phyloP scores from a whole-genome alignment of 2,888 invertebrate genomes.

The Machimus rusticus region DNA sequence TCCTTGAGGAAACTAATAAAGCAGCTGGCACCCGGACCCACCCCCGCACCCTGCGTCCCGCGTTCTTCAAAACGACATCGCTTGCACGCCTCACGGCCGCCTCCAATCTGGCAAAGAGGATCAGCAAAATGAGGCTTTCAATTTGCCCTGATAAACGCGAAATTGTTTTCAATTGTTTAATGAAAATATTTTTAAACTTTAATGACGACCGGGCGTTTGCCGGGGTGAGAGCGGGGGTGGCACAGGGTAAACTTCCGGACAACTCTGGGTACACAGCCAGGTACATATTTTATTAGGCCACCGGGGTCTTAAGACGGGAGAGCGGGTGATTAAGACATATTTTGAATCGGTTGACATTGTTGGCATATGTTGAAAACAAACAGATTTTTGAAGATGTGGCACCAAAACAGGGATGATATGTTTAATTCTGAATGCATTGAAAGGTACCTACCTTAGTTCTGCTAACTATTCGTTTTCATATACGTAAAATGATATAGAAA shows the following conservation, averaged over 20 bases:
- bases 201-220: not conserved
- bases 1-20: constrained; percentile 31
- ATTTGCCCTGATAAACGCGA: constrained; percentile 8
- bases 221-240: not conserved
- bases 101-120: constrained; percentile 17
- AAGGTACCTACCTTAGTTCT: too few relatives aligned
- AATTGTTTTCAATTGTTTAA: constrained; percentile 32
- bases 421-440: not conserved
- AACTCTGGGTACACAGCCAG: not conserved
- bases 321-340: not conserved
- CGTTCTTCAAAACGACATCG: not conserved
- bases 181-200: not conserved
- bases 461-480: too few relatives aligned
- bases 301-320: not conserved
- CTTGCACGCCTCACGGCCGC: not conserved
- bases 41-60: not conserved
- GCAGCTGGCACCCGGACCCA: too few relatives aligned
- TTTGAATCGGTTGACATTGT: not conserved
- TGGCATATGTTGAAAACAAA: not conserved
- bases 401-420: not conserved
- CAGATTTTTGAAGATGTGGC: not conserved
- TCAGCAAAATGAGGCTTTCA: constrained; percentile 33
- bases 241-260: not conserved
- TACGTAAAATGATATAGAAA: too few relatives aligned
- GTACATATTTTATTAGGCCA: not conserved